A percentile compares a stretch with the other conserved stretches of the same genome.
Conservation (phyloP, 2,797 vertebrate species). For the Lutjanus campechanus region DNA sequence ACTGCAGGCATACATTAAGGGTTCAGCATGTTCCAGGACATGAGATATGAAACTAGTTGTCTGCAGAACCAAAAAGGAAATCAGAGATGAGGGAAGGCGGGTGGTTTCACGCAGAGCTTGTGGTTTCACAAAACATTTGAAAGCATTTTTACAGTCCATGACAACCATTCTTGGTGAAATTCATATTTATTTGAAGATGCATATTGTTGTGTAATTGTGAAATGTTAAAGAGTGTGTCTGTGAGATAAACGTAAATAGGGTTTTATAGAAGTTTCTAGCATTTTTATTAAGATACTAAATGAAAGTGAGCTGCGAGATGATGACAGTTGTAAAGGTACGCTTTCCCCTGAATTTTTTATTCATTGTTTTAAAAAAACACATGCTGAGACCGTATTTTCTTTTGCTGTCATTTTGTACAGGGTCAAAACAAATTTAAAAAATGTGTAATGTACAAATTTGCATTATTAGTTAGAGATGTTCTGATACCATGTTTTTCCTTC, state of each 20-base stretch:
- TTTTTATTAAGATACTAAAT: conserved; percentile 59
- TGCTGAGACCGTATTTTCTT: conserved; percentile 32
- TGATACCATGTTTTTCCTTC: no score
- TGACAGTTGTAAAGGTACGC: conserved; percentile 70
- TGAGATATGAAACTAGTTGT: conserved; percentile 8
- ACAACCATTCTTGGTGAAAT: conserved; percentile 41
- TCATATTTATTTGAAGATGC: conserved; percentile 78
- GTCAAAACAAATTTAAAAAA: conserved; percentile 38
- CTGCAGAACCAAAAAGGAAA: conserved; percentile 31
- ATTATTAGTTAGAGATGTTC: conserved; percentile 2
- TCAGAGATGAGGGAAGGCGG: not conserved
- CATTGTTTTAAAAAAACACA: conserved; percentile 7
- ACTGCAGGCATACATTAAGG: not conserved
- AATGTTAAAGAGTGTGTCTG: conserved; percentile 51
- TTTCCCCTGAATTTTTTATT: conserved; percentile 54
- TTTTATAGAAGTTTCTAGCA: conserved; percentile 63
- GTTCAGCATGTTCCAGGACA: not conserved
- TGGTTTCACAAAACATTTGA: conserved; percentile 25
- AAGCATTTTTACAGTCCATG: conserved; percentile 38
- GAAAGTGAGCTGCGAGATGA: conserved; percentile 40
- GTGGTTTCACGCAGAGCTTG: conserved; percentile 2
- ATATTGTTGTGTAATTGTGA: conserved; percentile 69
- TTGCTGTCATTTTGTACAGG: conserved; percentile 56
- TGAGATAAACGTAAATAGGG: conserved; percentile 47
- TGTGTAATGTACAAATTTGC: conserved; percentile 39